These are phyloP conservation scores for Prunella himalayana DNA, from an alignment of 2,113 vertebrate species.

Conservation along the genomic window DNA sequence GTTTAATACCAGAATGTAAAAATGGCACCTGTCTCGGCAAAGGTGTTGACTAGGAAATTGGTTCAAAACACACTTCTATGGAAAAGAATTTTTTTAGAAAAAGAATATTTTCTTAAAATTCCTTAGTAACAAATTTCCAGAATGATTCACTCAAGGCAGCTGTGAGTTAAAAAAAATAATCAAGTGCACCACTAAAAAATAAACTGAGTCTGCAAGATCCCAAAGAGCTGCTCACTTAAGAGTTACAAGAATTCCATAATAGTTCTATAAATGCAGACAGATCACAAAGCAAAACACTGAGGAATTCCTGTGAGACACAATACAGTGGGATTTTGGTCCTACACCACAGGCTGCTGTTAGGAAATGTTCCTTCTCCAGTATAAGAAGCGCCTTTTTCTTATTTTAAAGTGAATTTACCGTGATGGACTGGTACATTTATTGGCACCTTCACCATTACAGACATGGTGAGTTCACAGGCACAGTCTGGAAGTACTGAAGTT, in stretches of 20 bases:
- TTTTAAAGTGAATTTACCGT: not conserved
- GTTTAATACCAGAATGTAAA: constrained; percentile 14
- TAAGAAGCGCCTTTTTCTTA: not conserved
- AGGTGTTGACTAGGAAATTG: constrained; percentile 7
- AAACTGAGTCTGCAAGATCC: not conserved
- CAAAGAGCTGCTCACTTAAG: constrained; percentile 38
- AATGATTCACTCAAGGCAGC: constrained; percentile 41
- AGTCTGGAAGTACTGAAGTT: constrained; percentile 34
- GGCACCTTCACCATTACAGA: constrained; percentile 45
- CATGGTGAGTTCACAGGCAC: constrained; percentile 50
- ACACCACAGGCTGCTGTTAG: constrained; percentile 1
- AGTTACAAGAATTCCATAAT: not conserved
- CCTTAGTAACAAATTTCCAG: constrained; percentile 37
- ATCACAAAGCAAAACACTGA: not conserved
- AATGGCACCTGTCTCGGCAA: not conserved
- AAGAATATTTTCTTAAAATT: constrained; percentile 17
- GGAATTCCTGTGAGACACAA: not conserved
- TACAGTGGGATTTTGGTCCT: constrained; percentile 33
- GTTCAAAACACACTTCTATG: constrained; percentile 4
- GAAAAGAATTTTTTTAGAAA: not conserved
- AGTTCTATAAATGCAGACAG: not conserved
- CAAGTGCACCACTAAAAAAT: constrained; percentile 19
- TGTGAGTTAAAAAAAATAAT: constrained; percentile 1
- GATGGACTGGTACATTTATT: not conserved
- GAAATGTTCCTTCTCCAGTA: not conserved